Percentiles rank a stretch among this genome's conserved stretches.
Conservation (phyloP, 2,888 invertebrate species). For the Ypsolopha sequella region DNA sequence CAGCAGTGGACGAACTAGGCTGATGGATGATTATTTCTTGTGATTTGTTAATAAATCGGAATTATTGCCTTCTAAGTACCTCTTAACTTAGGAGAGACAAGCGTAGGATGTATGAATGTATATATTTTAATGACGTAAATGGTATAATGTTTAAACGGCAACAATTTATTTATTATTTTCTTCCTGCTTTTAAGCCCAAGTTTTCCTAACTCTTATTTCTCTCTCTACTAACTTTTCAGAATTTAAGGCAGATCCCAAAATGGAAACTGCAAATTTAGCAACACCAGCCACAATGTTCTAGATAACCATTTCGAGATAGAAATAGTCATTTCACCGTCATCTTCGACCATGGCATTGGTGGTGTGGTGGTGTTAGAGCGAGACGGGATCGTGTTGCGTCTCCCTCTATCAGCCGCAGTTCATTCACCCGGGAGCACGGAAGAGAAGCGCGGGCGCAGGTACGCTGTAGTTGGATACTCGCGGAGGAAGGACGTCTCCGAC, state of each 20-base stretch:
- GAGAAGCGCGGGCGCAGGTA: slow-evolving; percentile 48
- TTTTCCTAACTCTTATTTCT: no score
- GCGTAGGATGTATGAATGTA: no score
- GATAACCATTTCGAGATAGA: slow-evolving; percentile 42
- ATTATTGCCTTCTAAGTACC: no score
- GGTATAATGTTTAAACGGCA: no score
- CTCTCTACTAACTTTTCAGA: background rate
- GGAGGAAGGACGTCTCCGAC: slow-evolving; percentile 62
- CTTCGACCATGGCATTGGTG: slow-evolving; percentile 61
- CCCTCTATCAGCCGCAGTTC: slow-evolving; percentile 54
- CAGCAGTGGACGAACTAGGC: no score
- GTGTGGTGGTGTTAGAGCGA: slow-evolving; percentile 16
- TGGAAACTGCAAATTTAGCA: background rate
- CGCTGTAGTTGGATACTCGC: slow-evolving; percentile 39
- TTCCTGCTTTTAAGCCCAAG: no score
- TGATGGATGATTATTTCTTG: no score
- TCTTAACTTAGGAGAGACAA: no score
- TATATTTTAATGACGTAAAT: no score
- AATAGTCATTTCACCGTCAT: slow-evolving; percentile 42
- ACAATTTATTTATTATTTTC: no score
- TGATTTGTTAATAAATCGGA: background rate
- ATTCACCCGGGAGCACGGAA: slow-evolving; percentile 64
- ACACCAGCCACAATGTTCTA: slow-evolving; percentile 27
- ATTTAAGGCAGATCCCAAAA: background rate
- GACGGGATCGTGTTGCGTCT: slow-evolving; percentile 25